Conservation (phyloP, 2,113 vertebrate species). For the Grammomys dolichurus region DNA sequence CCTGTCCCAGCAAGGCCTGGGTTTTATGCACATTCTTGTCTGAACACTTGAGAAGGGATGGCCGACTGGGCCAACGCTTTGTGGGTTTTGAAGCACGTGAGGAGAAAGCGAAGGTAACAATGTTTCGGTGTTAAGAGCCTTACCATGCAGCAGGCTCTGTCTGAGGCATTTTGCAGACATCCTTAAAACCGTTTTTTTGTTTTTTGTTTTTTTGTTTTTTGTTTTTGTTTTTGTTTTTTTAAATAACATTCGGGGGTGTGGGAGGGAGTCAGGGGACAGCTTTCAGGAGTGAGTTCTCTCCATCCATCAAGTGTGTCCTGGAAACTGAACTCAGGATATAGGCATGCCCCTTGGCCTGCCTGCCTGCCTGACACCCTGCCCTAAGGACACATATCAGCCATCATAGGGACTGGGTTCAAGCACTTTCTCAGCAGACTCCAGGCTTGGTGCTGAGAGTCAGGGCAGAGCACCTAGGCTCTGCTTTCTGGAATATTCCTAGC, state of each 20-base stretch:
- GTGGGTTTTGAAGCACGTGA: neutral
- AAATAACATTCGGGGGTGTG: neutral
- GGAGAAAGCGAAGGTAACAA: slow-evolving; percentile 16
- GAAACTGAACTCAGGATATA: neutral
- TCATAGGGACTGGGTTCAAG: neutral
- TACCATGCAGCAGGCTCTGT: neutral
- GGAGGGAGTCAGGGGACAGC: neutral
- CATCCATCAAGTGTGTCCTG: neutral
- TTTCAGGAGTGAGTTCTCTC: too few species aligned
- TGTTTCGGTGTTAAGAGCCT: slow-evolving; percentile 9
- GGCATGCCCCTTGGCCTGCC: neutral
- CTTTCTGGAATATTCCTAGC: neutral
- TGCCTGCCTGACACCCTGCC: neutral
- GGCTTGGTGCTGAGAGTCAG: neutral
- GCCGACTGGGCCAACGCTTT: neutral
- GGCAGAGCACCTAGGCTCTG: neutral
- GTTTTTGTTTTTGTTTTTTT: neutral
- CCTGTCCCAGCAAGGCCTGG: slow-evolving; percentile 68
- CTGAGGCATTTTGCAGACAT: slow-evolving; percentile 25
- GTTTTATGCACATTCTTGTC: slow-evolving; percentile 80
- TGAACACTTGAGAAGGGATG: slow-evolving; percentile 67
- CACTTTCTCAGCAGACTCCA: neutral
- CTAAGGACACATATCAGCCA: neutral
- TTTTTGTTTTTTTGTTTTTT: neutral
- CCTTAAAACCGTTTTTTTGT: neutral